Base-by-base conservation (phyloP, 2,113 vertebrate genomes). In the Coptodon bakossiorum region DNA sequence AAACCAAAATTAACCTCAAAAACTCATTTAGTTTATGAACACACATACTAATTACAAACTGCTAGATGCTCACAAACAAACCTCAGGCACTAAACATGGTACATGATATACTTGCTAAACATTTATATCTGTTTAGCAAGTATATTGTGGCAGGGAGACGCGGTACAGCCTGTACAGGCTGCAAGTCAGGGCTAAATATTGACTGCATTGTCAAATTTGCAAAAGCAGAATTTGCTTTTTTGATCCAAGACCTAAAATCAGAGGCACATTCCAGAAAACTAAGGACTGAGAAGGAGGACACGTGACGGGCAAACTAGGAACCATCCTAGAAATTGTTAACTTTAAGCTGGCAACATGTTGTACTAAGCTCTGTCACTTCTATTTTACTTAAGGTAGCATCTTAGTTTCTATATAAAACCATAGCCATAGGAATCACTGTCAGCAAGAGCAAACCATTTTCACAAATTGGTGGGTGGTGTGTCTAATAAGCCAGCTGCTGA, bases 401-500 rank as follows among this genome's bases (percentile, higher is more conserved):
- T 66, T 82, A n/a, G 71, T 89, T 86, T 90, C 84, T 53, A 80
- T 88, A 87, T 84, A 82, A 81, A 79, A 40, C 34, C 50, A 24
- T 66, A 52, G 61, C 45, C 56, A 27, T 40, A 82, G 86, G 84
- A 92, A 52, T 91, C 90, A 87, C 86, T 85, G 88, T 89, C 50
- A 85, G 88, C 59, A 22, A 80, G 31, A 61, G 48, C 24, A 84
- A 91, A 87, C 61, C 52, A 56, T 87, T 91, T 90, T 87, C 79
- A 56, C 78, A 82, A 89, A 76, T 90, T 7, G 36, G 88, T 89
- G 91, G 82, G 90, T 71, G 89, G 87, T 82, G 85, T 92, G 82
- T 86, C 63, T 83, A 90, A 89, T 90, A 84, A 89, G 80, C 63
- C 24, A 5, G 68, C 63, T 66, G 84, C 88, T 81, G 85, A 78